phyloP scores from a whole-genome alignment of 1,140 invertebrate genomes.

The Metaphire vulgaris region DNA sequence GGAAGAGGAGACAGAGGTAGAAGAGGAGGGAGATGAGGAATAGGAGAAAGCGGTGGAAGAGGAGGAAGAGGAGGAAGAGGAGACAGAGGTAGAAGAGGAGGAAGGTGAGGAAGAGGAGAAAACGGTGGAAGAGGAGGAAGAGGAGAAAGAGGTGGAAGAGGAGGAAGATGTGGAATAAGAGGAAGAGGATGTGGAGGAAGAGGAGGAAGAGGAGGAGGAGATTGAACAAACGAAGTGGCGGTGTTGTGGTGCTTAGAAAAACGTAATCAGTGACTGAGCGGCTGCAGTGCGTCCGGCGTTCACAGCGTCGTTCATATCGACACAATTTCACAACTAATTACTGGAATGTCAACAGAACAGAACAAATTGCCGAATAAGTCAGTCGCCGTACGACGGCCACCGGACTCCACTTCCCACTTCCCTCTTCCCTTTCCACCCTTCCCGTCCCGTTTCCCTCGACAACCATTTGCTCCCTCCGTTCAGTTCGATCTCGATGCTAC shows the following conservation, averaged over 20 bases:
- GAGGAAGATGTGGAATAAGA: not conserved
- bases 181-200: not conserved
- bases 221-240: not conserved
- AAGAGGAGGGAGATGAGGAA: too few relatives aligned
- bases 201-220: not conserved
- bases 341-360: not conserved
- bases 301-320: not conserved
- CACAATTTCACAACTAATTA: constrained; percentile 3
- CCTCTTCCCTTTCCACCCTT: too few relatives aligned
- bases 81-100: not conserved
- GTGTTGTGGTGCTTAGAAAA: not conserved
- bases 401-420: too few relatives aligned
- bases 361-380: constrained; percentile 2
- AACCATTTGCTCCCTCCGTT: too few relatives aligned
- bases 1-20: too few relatives aligned
- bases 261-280: not conserved
- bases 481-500: too few relatives aligned
- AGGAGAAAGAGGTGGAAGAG: not conserved
- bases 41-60: not conserved
- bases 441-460: too few relatives aligned
- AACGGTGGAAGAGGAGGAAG: not conserved
- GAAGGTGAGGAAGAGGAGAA: not conserved
- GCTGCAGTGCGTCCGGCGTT: not conserved
- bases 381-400: too few relatives aligned
- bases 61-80: not conserved